Percentiles rank a stretch among this genome's conserved stretches.
phyloP scores from a whole-genome alignment of 2,113 vertebrate species.

The Stercorarius parasiticus region DNA sequence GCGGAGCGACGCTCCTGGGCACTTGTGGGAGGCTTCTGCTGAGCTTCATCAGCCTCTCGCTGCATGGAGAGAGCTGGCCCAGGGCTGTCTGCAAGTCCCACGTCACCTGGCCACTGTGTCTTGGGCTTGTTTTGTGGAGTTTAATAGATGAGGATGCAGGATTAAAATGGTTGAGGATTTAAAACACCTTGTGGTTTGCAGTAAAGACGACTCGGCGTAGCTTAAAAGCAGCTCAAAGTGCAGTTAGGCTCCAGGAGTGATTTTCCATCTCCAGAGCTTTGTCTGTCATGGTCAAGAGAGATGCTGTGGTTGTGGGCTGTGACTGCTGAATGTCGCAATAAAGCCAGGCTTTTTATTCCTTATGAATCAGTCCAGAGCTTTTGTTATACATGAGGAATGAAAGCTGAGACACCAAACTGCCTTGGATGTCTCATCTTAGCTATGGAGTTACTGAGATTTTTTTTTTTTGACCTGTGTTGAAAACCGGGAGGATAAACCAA shows the following conservation, averaged over 20 bases:
- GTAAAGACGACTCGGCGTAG: accelerated
- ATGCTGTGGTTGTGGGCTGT: neutral
- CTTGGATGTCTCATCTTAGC: neutral
- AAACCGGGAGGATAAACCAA: neutral
- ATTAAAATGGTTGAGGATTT: neutral
- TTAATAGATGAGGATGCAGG: neutral
- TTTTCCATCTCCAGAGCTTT: neutral
- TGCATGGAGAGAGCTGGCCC: neutral
- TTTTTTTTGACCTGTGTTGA: neutral
- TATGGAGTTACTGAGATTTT: neutral
- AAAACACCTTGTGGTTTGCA: neutral
- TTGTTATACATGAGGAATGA: neutral
- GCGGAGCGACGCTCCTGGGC: accelerated
- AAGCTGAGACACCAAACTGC: neutral
- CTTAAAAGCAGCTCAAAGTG: neutral
- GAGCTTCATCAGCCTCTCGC: accelerated
- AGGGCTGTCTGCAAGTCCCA: neutral
- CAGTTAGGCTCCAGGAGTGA: neutral
- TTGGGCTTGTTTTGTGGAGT: neutral
- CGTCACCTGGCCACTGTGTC: neutral
- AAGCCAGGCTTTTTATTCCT: neutral
- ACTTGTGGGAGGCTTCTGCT: neutral
- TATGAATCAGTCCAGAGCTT: neutral
- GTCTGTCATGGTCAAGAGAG: neutral
- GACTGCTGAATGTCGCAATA: neutral